These are phyloP conservation scores for Coboldia fuscipes DNA, from an alignment of 1,140 invertebrate species.

Conservation along the genomic window DNA sequence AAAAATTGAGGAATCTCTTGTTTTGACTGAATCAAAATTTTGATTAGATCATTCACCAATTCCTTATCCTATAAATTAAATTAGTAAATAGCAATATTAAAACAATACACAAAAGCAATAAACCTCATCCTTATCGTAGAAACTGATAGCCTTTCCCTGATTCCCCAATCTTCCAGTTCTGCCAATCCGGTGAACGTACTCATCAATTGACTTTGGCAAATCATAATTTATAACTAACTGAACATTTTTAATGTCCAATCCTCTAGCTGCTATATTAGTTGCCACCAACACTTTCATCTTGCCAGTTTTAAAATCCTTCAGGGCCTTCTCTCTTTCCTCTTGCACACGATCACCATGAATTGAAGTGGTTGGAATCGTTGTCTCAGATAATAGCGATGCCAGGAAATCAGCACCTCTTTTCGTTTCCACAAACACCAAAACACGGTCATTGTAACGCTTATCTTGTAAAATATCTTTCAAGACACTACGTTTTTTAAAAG, in stretches of 20 bases:
- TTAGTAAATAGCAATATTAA: too few relatives aligned
- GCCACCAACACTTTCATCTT: conserved; percentile 62
- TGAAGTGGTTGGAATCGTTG: conserved; percentile 49
- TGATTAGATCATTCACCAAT: conserved; percentile 40
- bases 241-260: conserved; percentile 48
- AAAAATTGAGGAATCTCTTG: conserved; percentile 43
- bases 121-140: conserved; percentile 43
- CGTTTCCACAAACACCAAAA: conserved; percentile 79
- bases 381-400: conserved; percentile 46
- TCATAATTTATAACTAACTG: conserved; percentile 90
- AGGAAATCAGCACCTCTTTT: conserved; percentile 81
- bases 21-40: conserved; percentile 41
- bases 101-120: too few relatives aligned
- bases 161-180: conserved; percentile 87
- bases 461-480: conserved; percentile 19
- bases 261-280: conserved; percentile 81
- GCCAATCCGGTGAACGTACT: conserved; percentile 91
- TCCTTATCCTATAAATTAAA: too few relatives aligned
- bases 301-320: conserved; percentile 61
- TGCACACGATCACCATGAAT: conserved; percentile 88
- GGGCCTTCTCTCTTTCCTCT: conserved; percentile 67
- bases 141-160: conserved; percentile 68
- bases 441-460: conserved; percentile 26
- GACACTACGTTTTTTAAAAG: conserved; percentile 50
- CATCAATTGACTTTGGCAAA: conserved; percentile 60